Base-by-base conservation (phyloP, 1,140 invertebrate genomes). In the Formica exsecta region DNA sequence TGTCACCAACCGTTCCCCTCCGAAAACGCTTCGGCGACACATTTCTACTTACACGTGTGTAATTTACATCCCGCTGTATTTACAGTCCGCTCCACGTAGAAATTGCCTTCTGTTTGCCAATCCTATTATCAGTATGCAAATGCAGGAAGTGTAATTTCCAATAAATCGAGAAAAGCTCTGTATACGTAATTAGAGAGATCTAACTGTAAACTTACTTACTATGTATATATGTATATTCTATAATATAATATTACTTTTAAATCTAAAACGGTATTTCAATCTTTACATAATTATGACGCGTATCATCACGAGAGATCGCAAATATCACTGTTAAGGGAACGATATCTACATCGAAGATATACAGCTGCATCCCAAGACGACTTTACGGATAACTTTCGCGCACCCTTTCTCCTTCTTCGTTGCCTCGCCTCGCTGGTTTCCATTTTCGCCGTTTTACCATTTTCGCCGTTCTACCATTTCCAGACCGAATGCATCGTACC, bases 371-470 rank as follows among this genome's bases (percentile, higher is more conserved):
- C 5, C 11, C 38, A 22, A 25, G 77, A 57, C 41, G 77, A 75
- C 36, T 84, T 75, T 62, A 75, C 70, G 70, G 57, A 41, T 38
- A 61, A 77, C 81, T 77, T 62, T 48, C 36, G 9, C n/a, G 19
- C 68, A 7, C 29, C 32, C 54, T 19, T 6, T 19, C 3, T 22
- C 25, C 5, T 32, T 61, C 8, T 64, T 44, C 25, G 7, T 13
- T 22, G 6, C 22, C 13, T 57, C 44, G 9, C 16, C 36, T 71
- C 25, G 38, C 51, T 41, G 79, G 29, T 74, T 73, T 81, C 79
- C 54, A 81, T 81, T 83, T 74, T 73, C 79, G 38, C 54, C 79
- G 54, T 83, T 74, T 88, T 88, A 81, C 76, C 76, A 83, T 88
- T 88, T 81, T 75, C 87, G 48, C 70, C 86, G 41, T 87, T 81